Conservation (phyloP, 2,113 vertebrate species). For the Ellobius talpinus region DNA sequence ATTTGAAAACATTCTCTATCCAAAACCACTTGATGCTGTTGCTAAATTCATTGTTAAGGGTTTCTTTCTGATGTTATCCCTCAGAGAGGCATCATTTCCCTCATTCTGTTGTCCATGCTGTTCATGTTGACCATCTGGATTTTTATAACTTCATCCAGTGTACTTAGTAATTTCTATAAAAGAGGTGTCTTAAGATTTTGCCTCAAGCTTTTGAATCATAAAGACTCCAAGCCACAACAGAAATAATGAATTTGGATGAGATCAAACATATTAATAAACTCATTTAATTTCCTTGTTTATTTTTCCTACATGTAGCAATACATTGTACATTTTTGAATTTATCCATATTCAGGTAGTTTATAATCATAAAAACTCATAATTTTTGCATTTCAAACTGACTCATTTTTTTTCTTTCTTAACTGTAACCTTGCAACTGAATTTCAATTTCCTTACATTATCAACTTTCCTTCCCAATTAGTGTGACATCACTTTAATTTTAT, state of each 20-base stretch:
- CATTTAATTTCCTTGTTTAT: background rate
- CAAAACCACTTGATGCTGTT: background rate
- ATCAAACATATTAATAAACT: background rate
- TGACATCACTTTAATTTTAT: background rate
- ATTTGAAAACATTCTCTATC: background rate
- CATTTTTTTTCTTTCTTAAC: background rate
- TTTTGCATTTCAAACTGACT: background rate
- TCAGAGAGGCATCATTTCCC: background rate
- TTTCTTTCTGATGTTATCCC: background rate
- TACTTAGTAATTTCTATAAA: background rate
- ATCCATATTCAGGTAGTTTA: background rate
- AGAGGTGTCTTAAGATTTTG: background rate
- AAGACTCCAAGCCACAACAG: background rate
- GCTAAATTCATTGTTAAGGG: background rate
- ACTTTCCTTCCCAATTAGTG: background rate
- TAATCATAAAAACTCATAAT: background rate
- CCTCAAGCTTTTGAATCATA: too few relatives aligned
- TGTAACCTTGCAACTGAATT: background rate
- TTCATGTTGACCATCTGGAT: background rate
- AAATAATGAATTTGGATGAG: background rate
- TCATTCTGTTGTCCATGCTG: too few relatives aligned
- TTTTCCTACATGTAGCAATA: background rate
- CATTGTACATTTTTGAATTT: background rate
- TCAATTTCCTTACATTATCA: background rate
- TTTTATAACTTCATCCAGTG: background rate